These are phyloP conservation scores for Hyalella azteca DNA, from an alignment of 2,888 invertebrate genomes.

Conservation along the genomic window DNA sequence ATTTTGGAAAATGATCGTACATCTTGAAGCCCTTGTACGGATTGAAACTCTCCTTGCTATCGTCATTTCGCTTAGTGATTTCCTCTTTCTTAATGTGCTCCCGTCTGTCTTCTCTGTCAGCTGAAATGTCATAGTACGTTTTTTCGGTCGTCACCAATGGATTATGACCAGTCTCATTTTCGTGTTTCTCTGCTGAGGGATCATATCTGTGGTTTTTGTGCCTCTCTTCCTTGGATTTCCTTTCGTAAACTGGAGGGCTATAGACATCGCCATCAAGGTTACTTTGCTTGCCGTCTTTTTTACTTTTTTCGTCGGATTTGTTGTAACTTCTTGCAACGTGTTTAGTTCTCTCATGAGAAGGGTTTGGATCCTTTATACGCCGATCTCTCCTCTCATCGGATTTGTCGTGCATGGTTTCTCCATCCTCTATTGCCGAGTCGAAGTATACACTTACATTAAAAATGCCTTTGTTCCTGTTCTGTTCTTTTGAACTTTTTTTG, in stretches of 20 bases:
- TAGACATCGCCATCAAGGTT: not conserved
- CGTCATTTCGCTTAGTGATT: not conserved
- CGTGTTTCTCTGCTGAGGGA: not conserved
- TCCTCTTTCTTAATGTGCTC: not conserved
- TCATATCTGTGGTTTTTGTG: not conserved
- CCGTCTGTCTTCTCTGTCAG: not conserved
- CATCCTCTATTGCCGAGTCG: no score
- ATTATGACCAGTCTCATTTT: not conserved
- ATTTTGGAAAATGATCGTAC: not conserved
- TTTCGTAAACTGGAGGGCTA: not conserved
- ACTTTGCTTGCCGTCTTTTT: not conserved
- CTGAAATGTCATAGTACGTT: not conserved
- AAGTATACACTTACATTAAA: no score
- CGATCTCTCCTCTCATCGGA: no score
- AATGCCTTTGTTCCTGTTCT: no score
- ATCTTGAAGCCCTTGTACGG: not conserved
- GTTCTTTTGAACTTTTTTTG: no score
- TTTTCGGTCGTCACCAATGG: not conserved
- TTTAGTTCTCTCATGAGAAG: no score
- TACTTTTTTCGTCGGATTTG: not conserved
- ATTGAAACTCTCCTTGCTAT: not conserved
- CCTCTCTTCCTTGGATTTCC: not conserved
- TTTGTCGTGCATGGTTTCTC: no score
- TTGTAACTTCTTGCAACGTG: no score
- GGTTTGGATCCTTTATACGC: no score